Evolutionary conservation across 2,888 invertebrate species (phyloP).

Genomic region (Hypomecis atomaria): DNA sequence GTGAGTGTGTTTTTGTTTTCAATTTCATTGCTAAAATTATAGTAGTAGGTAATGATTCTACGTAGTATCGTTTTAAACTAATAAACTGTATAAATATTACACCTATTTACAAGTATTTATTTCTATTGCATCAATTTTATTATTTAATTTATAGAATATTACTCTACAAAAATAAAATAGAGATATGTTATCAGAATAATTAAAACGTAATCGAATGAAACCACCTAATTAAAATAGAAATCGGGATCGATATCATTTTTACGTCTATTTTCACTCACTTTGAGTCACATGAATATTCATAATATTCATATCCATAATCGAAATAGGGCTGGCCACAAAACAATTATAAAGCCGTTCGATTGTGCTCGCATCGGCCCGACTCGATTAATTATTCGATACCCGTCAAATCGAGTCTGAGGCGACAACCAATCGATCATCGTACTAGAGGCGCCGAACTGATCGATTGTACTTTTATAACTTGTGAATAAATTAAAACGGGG

Average conservation of each 20-base stretch:
- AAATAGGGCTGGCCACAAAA: conserved; percentile 43
- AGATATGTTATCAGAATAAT: not conserved
- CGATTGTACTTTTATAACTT: conserved; percentile 69
- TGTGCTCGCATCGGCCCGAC: conserved; percentile 44
- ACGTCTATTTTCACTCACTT: conserved; percentile 4
- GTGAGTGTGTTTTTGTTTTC: no score
- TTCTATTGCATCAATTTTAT: no score
- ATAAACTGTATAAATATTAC: no score
- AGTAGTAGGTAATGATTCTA: no score
- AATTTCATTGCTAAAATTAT: no score
- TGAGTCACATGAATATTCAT: not conserved
- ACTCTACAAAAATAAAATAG: no score
- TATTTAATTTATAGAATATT: no score
- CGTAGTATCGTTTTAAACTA: no score
- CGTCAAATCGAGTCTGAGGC: conserved; percentile 62
- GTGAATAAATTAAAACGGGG: conserved; percentile 74
- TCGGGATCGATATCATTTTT: not conserved
- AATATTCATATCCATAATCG: conserved; percentile 29
- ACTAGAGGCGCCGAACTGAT: conserved; percentile 73
- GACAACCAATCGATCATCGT: conserved; percentile 74
- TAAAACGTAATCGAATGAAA: not conserved
- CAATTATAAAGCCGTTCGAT: conserved; percentile 53
- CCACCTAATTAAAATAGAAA: not conserved
- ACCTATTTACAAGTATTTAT: no score
- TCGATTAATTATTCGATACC: conserved; percentile 74